Percentiles rank a stretch among this genome's conserved stretches.
These are phyloP conservation scores for Gyrodactylus salaris DNA, from an alignment of 1,140 invertebrate genomes.

Conservation along the genomic window DNA sequence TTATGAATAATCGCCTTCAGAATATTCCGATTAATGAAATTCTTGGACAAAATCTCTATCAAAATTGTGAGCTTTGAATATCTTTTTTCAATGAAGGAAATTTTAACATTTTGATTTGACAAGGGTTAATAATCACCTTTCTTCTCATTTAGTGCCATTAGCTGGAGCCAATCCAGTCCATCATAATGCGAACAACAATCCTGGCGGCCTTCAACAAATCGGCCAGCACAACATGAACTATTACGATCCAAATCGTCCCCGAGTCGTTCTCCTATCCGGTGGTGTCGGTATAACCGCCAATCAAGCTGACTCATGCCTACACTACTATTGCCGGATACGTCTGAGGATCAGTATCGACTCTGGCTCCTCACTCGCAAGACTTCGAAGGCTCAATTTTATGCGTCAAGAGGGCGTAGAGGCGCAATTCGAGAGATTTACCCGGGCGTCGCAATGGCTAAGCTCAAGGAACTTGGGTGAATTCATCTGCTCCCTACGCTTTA, in stretches of 20 bases:
- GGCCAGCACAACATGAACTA: background rate
- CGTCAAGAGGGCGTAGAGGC: background rate
- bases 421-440: background rate
- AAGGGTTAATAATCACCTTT: too few relatives aligned
- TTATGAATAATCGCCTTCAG: background rate
- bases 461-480: slow-evolving; percentile 12
- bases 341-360: background rate
- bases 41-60: background rate
- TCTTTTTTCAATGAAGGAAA: background rate
- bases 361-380: background rate
- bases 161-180: too few relatives aligned
- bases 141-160: too few relatives aligned
- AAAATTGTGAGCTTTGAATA: background rate
- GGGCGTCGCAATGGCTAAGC: background rate
- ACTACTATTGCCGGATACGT: background rate
- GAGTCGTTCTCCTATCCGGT: background rate
- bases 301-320: background rate
- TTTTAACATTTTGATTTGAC: too few relatives aligned
- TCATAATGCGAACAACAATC: background rate
- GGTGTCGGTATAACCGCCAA: background rate
- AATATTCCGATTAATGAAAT: background rate
- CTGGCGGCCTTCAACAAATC: background rate
- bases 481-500: slow-evolving; percentile 19
- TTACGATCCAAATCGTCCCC: background rate
- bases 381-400: background rate